Evolutionary conservation across 2,888 invertebrate species (phyloP).

Genomic region (Gymnoscelis rufifasciata): DNA sequence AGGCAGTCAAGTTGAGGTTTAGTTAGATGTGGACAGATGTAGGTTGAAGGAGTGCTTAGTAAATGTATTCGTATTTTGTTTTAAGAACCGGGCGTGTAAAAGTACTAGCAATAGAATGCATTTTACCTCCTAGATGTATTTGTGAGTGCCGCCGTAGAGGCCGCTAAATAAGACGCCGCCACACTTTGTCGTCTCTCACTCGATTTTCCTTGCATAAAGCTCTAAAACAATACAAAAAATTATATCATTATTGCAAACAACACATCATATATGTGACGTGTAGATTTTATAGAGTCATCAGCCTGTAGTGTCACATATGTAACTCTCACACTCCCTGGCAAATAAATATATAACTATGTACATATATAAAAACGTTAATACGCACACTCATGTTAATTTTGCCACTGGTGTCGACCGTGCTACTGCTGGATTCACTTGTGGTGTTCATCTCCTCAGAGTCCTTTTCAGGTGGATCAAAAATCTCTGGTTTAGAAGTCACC

Average conservation of each 20-base stretch:
- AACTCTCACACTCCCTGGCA: no score
- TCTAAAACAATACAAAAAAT: slow-evolving; percentile 23
- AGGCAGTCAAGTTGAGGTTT: no score
- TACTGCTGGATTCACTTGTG: slow-evolving; percentile 54
- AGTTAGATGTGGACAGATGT: no score
- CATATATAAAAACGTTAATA: background rate
- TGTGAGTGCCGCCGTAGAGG: slow-evolving; percentile 62
- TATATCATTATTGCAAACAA: no score
- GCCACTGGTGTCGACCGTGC: slow-evolving; percentile 45
- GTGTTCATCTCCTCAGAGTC: slow-evolving; percentile 56
- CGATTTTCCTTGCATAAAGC: slow-evolving; percentile 30
- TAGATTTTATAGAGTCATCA: no score
- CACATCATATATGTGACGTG: no score
- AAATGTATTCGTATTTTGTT: no score
- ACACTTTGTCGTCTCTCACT: slow-evolving; percentile 54
- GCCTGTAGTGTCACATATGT: no score
- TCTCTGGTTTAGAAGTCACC: slow-evolving; percentile 30
- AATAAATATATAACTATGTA: no score
- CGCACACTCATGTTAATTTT: slow-evolving; percentile 31
- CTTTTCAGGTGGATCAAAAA: slow-evolving; percentile 57
- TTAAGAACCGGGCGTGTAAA: no score
- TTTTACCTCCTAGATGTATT: slow-evolving; percentile 43
- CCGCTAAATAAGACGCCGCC: slow-evolving; percentile 62
- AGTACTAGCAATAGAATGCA: no score
- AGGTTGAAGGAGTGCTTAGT: no score